A percentile compares a stretch with the other conserved stretches of the same genome.
These are phyloP conservation scores for Hybognathus amarus DNA, from an alignment of 2,797 vertebrate species.

Conservation along the genomic window DNA sequence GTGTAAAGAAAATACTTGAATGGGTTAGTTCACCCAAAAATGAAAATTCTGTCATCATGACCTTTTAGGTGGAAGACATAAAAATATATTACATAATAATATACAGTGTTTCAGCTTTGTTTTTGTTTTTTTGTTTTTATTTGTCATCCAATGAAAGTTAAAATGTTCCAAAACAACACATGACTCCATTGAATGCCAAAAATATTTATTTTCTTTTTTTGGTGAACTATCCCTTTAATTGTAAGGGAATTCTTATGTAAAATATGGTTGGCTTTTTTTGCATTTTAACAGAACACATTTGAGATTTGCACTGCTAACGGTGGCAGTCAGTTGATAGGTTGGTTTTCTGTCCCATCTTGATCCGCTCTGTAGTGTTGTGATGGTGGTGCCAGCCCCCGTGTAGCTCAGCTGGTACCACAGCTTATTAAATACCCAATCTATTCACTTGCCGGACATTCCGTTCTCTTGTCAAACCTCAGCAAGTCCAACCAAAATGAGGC, in stretches of 20 bases:
- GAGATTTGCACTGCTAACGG: constrained; percentile 57
- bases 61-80: not conserved
- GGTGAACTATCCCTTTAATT: not conserved
- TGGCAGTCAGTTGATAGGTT: constrained; percentile 62
- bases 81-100: not conserved
- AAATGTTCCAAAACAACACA: not conserved
- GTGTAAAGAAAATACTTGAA: constrained; percentile 55
- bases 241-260: constrained; percentile 58
- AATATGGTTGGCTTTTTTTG: constrained; percentile 59
- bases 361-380: constrained; percentile 70
- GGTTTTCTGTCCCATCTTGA: constrained; percentile 68
- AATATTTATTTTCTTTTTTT: not conserved
- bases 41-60: no score
- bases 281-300: constrained; percentile 44
- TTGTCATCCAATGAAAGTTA: not conserved
- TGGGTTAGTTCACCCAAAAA: not conserved
- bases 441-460: constrained; percentile 70
- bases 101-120: not conserved
- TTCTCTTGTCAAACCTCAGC: constrained; percentile 69
- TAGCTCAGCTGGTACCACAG: constrained; percentile 71
- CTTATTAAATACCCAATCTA: constrained; percentile 74
- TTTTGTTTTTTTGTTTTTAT: no score
- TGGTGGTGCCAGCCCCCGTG: constrained; percentile 72
- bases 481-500: constrained; percentile 60
- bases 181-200: not conserved